Percentiles rank a stretch among this genome's conserved stretches.
phyloP scores from a whole-genome alignment of 2,888 invertebrate species.

The Agrotis exclamationis region DNA sequence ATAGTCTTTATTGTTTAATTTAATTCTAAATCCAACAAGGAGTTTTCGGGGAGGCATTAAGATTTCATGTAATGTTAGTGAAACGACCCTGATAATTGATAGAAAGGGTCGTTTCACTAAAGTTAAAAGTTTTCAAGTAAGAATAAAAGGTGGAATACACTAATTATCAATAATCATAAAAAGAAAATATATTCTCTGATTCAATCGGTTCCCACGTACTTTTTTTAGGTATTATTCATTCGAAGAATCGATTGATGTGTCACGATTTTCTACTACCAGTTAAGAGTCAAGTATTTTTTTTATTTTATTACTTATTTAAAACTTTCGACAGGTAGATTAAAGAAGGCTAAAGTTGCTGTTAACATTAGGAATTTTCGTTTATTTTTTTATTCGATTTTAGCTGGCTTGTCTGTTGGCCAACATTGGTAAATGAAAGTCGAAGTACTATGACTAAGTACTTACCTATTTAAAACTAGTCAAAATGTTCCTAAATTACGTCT shows the following conservation, averaged over 20 bases:
- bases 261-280: conserved; percentile 23
- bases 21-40: too few relatives aligned
- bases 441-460: too few relatives aligned
- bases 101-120: too few relatives aligned
- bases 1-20: too few relatives aligned
- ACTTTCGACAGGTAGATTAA: conserved; percentile 5
- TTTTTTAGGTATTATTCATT: conserved; percentile 17
- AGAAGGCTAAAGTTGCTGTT: conserved; percentile 7
- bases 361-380: not conserved
- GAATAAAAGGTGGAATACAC: conserved; percentile 7
- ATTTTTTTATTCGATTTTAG: not conserved
- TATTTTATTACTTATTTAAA: conserved; percentile 9
- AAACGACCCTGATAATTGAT: too few relatives aligned
- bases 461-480: too few relatives aligned
- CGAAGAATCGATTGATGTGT: conserved; percentile 44
- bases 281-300: conserved; percentile 14
- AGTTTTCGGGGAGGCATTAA: too few relatives aligned
- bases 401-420: too few relatives aligned
- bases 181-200: conserved; percentile 21
- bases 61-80: too few relatives aligned
- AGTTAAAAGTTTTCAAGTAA: too few relatives aligned
- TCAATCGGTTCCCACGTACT: conserved; percentile 34
- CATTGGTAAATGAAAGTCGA: too few relatives aligned
- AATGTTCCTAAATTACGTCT: not conserved
- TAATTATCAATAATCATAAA: conserved; percentile 21